phyloP scores from a whole-genome alignment of 2,888 invertebrate species.

The Cremastinae sp. region DNA sequence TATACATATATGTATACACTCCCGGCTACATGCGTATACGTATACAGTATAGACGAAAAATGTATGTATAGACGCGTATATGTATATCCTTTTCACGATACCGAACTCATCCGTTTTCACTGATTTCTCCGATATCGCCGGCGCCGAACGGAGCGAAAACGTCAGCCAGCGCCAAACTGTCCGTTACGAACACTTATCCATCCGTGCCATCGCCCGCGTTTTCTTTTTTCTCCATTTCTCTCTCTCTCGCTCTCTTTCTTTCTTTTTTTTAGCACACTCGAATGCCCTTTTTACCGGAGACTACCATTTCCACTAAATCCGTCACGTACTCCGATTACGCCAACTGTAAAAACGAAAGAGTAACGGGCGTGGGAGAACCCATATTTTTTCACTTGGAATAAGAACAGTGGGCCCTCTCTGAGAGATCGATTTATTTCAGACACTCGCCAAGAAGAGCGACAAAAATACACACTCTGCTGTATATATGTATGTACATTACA shows the following conservation, averaged over 20 bases:
- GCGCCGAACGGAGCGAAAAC: constrained; percentile 9
- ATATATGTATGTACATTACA: too few relatives aligned
- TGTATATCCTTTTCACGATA: constrained; percentile 49
- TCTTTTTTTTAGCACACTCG: neutral
- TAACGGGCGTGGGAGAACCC: constrained; percentile 20
- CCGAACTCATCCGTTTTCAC: constrained; percentile 41
- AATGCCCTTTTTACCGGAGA: constrained; percentile 41
- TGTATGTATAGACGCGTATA: too few relatives aligned
- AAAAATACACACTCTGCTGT: too few relatives aligned
- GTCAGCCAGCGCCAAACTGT: constrained; percentile 27
- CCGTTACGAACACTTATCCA: constrained; percentile 44
- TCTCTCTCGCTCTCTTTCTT: too few relatives aligned
- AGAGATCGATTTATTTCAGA: constrained; percentile 24
- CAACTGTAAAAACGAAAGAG: constrained; percentile 36
- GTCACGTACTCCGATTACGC: constrained; percentile 42
- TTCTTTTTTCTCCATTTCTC: constrained; percentile 22
- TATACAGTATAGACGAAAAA: too few relatives aligned
- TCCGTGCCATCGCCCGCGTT: constrained; percentile 34
- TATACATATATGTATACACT: too few relatives aligned
- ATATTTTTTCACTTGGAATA: constrained; percentile 14
- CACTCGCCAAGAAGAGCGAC: neutral
- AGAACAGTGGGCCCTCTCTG: too few relatives aligned
- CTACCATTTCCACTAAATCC: constrained; percentile 54
- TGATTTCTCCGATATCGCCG: constrained; percentile 38
- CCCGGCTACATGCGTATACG: too few relatives aligned